Evolutionary conservation across 2,113 vertebrate genomes (phyloP).

Genomic region (Poeciliopsis prolifica): DNA sequence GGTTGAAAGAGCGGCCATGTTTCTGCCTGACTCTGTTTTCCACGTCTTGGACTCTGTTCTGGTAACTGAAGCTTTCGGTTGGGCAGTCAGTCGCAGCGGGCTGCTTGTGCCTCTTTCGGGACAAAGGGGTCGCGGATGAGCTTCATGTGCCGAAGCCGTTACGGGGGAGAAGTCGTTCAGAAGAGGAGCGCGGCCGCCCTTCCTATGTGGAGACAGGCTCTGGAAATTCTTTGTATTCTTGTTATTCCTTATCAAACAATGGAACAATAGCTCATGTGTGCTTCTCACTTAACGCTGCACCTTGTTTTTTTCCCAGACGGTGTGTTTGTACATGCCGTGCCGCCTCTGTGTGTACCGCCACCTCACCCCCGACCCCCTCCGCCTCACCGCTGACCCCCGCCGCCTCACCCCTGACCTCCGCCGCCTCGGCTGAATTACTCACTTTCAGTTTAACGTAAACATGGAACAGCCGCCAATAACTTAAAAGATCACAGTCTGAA

Average conservation of each 20-base stretch:
- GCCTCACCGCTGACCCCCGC: constrained; percentile 11
- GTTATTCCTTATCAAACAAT: constrained; percentile 82
- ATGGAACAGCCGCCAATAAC: constrained; percentile 27
- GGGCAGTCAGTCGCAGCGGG: constrained; percentile 37
- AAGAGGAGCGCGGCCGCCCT: constrained; percentile 69
- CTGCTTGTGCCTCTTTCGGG: constrained; percentile 10
- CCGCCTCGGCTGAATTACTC: constrained; percentile 25
- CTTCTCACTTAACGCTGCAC: constrained; percentile 60
- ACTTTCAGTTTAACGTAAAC: constrained; percentile 33
- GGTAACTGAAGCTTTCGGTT: constrained; percentile 41
- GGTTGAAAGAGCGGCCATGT: constrained; percentile 46
- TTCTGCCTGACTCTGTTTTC: not conserved
- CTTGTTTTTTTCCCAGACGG: constrained; percentile 34
- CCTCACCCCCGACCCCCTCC: constrained; percentile 8
- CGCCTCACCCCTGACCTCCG: not conserved
- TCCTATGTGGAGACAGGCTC: constrained; percentile 69
- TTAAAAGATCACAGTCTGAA: constrained; percentile 8
- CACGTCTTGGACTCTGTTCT: not conserved
- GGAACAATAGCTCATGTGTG: constrained; percentile 77
- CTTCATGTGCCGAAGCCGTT: constrained; percentile 44
- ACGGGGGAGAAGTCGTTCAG: constrained; percentile 49
- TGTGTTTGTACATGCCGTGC: constrained; percentile 42
- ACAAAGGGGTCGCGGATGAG: constrained; percentile 27
- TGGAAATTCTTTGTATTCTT: constrained; percentile 79
- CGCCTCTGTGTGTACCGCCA: not conserved